Evolutionary conservation across 2,888 invertebrate genomes (phyloP), one percentile per base, ranked within the genome.

Genomic region (Argyresthia albistria): DNA sequence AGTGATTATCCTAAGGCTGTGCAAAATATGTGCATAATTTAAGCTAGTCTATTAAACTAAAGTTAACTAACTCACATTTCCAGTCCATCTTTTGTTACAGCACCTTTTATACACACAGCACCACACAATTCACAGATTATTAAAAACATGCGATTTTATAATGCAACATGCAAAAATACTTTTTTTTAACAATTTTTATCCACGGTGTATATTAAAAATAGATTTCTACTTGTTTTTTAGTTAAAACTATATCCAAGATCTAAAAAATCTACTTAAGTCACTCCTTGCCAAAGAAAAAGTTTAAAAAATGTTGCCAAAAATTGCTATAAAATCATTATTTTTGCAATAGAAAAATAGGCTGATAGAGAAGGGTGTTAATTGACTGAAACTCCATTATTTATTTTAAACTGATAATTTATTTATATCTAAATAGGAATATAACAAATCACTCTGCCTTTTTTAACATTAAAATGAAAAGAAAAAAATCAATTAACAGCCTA

Each of bases 341-440:
- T 25, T 25, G 25, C 25, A 25, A 25, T 25, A 6, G 25, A 25
- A 25, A 25, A 25, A 25, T 6, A 25, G 25, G 70, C 73, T 71
- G 72, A 76, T 69, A 80, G 80, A 83, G 76, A 81, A 86, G 86
- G 86, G 86, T 86, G 86, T 83, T 86, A 86, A 86, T 84, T 87
- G 87, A 87, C 87, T 87, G 86, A 87, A 87, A 87, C 87, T 87
- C 87, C 86, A 87, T 71, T 63, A 73, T 82, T 16, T 25, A 16
- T 48, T 48, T 80, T 82, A 69, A 79, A 82, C 69, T 74, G 74
- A 76, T 67, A 78, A 75, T 87, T 87, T 87, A 87, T 87, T 87
- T 70, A 72, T 4, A 37, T 25, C 74, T 74, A 80, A 77, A 83
- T 71, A 79, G 72, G 73, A 76, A 78, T 75, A 86, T 82, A 87